These are phyloP conservation scores for Loripinus fragilis DNA, from an alignment of 2,888 invertebrate genomes.

Conservation along the genomic window DNA sequence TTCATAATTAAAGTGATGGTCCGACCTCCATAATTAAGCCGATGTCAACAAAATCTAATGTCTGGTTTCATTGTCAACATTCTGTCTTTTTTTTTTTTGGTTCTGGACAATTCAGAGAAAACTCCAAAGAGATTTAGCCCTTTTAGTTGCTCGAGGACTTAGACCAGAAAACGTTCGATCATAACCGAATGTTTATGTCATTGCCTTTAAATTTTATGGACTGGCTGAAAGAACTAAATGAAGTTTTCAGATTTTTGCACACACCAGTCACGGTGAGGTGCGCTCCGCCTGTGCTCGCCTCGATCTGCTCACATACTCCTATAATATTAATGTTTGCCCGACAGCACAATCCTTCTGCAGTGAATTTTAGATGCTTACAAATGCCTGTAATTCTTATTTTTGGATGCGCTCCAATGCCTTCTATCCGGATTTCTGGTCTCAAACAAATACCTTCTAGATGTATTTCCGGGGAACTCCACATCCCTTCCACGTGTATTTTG, in stretches of 20 bases:
- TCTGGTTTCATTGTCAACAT: no score
- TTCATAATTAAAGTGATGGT: no score
- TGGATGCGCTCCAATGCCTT: not conserved
- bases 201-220: conserved; percentile 1
- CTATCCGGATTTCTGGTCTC: not conserved
- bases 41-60: no score
- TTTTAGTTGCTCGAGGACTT: no score
- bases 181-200: not conserved
- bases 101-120: no score
- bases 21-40: no score
- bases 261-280: not conserved
- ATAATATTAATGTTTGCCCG: not conserved
- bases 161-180: no score
- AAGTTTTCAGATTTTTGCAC: not conserved
- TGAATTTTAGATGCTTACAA: not conserved
- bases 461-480: conserved; percentile 1
- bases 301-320: not conserved
- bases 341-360: not conserved
- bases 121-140: no score
- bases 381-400: not conserved
- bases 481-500: not conserved
- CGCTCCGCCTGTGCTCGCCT: not conserved
- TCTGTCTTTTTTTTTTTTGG: no score
- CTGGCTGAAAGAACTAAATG: not conserved
- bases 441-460: conserved; percentile 9